Evolutionary conservation across 2,113 vertebrate species (phyloP), one percentile per base, ranked within the genome.

Genomic region (Zosterops pallidus): DNA sequence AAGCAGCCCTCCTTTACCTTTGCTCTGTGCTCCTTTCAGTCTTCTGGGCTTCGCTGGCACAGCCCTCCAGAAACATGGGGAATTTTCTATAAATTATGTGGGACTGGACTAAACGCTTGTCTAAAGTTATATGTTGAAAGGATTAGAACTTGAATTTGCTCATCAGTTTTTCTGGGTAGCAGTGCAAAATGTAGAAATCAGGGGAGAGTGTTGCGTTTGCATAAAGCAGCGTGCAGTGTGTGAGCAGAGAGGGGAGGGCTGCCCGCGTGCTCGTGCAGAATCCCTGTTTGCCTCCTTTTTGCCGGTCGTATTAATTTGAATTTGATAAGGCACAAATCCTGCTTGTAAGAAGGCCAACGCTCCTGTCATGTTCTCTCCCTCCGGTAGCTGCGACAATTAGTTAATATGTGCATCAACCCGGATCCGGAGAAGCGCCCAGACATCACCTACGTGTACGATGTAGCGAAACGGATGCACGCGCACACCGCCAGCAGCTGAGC

Each of bases 361-460:
- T 68, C 19, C 64, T 86, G 93, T 89, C 76, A 14, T 46, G 33
- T 83, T 90, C 14, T 86, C 94, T 83, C 95, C 75, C 59, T 60
- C 72, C 85, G 23, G 42, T 96, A 99, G 99, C 98, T 99, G 86
- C 98, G 99, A 83, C 99, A 99, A 41, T 92, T 99, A 98, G 99
- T 99, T 96, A 99, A 99, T 94, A 99, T 99, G 97, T 99, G 99
- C 98, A 99, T 99, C 98, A 99, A 98, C 96, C 99, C 99, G 1
- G 99, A 99, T 97, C 99, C 99, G 1, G 99, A 99, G 98, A 99
- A 99, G 98, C 98, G 99, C 97, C 99, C 99, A 44, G 99, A 99
- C 96, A 97, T 99, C 96, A 92, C 99, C 97, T 99, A 99, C 26
- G 99, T 99, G 89, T 99, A 99, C 64, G 98, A 98, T 69, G 98